phyloP scores from a whole-genome alignment of 2,797 vertebrate species.

The Potorous gilbertii region DNA sequence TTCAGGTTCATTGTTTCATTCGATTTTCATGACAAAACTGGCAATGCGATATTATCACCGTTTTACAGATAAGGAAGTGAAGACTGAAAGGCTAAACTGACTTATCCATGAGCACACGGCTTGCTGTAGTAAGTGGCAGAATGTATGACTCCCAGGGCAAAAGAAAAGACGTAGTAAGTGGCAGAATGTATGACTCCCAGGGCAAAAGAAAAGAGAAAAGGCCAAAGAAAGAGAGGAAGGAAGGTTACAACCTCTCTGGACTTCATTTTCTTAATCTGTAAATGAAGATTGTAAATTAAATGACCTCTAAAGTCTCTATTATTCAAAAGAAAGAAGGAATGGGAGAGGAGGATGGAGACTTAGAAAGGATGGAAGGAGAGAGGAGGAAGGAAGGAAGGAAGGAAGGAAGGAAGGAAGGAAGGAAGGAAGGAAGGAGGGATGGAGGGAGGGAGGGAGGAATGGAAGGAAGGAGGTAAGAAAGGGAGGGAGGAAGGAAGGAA shows the following conservation, averaged over 20 bases:
- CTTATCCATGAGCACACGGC: not conserved
- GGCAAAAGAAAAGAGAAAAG: not conserved
- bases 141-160: not conserved
- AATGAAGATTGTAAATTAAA: not conserved
- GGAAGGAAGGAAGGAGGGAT: not conserved
- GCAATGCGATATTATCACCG: not conserved
- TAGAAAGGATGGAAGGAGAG: not conserved
- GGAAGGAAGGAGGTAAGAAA: accelerated
- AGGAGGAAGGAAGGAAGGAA: too few relatives aligned
- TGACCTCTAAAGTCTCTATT: not conserved
- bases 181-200: not conserved
- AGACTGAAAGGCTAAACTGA: not conserved
- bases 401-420: too few relatives aligned
- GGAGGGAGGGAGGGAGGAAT: too few relatives aligned
- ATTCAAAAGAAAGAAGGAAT: not conserved
- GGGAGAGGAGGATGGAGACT: not conserved
- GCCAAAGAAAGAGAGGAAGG: not conserved
- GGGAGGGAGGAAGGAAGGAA: too few relatives aligned
- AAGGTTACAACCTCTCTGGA: not conserved
- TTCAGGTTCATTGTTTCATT: not conserved
- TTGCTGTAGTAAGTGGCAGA: not conserved
- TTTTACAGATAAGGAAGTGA: not conserved
- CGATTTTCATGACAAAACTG: not conserved
- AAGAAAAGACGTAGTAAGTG: not conserved
- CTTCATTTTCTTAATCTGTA: slow-evolving; percentile 13